Evolutionary conservation across 2,888 invertebrate genomes (phyloP).

Genomic region (Eurois occulta): DNA sequence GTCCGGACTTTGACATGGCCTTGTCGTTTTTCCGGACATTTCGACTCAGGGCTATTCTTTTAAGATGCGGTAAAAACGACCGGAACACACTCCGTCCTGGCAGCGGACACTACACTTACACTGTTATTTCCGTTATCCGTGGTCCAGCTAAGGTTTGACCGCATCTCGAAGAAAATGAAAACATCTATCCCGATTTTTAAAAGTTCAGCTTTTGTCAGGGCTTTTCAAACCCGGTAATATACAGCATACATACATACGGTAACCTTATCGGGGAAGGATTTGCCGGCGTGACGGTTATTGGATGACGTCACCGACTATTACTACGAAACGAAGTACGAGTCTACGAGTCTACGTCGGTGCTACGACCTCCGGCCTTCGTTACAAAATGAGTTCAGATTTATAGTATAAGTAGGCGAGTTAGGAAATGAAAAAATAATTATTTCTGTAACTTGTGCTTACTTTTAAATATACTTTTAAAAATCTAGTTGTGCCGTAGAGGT

Average conservation of each 20-base stretch:
- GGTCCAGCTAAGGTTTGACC: background rate
- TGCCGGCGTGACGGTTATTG: slow-evolving; percentile 18
- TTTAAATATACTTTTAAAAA: background rate
- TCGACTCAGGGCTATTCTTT: too few relatives aligned
- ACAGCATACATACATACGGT: too few relatives aligned
- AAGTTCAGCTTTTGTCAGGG: background rate
- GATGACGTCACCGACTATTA: slow-evolving; percentile 34
- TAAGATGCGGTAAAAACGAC: background rate
- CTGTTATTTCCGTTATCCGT: background rate
- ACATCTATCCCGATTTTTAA: background rate
- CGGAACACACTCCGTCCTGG: background rate
- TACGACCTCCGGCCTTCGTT: background rate
- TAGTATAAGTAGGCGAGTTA: background rate
- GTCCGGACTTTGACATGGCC: background rate
- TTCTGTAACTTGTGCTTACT: background rate
- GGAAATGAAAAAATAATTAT: background rate
- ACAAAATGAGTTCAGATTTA: background rate
- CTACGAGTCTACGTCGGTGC: slow-evolving; percentile 29
- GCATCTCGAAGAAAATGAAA: background rate
- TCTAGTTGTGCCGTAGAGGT: background rate
- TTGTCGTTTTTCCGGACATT: background rate
- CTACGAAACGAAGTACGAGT: slow-evolving; percentile 20
- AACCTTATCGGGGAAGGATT: slow-evolving; percentile 17
- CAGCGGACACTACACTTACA: background rate
- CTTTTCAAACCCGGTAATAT: too few relatives aligned